Conservation (phyloP, 2,888 invertebrate genomes). For the Malacosoma neustria region DNA sequence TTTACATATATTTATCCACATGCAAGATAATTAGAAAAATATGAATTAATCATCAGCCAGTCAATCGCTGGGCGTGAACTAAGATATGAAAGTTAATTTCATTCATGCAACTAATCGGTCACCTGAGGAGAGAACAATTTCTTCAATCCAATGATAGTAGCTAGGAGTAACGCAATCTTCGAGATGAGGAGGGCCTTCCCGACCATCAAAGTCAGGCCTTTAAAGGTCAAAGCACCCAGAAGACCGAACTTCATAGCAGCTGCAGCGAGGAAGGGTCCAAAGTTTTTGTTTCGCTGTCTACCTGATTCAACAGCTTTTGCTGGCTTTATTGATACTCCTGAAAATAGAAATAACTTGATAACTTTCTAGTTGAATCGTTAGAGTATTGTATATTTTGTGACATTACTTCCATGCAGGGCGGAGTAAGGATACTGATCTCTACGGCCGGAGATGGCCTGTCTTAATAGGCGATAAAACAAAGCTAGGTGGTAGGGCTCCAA, state of each 20-base stretch:
- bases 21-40: too few relatives aligned
- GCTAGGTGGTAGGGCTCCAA: too few relatives aligned
- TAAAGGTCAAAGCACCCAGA: slow-evolving; percentile 86
- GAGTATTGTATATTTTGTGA: too few relatives aligned
- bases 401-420: too few relatives aligned
- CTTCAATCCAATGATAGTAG: slow-evolving; percentile 87
- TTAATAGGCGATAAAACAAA: too few relatives aligned
- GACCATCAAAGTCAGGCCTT: slow-evolving; percentile 85
- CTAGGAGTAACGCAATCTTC: slow-evolving; percentile 87
- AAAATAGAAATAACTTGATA: slow-evolving; percentile 35
- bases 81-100: too few relatives aligned
- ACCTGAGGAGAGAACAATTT: slow-evolving; percentile 84
- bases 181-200: slow-evolving; percentile 90
- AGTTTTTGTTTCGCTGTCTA: slow-evolving; percentile 82
- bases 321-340: slow-evolving; percentile 80
- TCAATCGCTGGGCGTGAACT: too few relatives aligned
- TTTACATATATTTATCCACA: too few relatives aligned
- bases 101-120: slow-evolving; percentile 35
- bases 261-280: slow-evolving; percentile 83
- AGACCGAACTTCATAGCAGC: slow-evolving; percentile 88
- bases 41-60: too few relatives aligned
- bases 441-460: too few relatives aligned
- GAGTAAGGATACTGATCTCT: too few relatives aligned
- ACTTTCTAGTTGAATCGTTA: too few relatives aligned
- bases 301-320: slow-evolving; percentile 76